Conservation (phyloP, 2,797 vertebrate species). For the Agapornis canus region DNA sequence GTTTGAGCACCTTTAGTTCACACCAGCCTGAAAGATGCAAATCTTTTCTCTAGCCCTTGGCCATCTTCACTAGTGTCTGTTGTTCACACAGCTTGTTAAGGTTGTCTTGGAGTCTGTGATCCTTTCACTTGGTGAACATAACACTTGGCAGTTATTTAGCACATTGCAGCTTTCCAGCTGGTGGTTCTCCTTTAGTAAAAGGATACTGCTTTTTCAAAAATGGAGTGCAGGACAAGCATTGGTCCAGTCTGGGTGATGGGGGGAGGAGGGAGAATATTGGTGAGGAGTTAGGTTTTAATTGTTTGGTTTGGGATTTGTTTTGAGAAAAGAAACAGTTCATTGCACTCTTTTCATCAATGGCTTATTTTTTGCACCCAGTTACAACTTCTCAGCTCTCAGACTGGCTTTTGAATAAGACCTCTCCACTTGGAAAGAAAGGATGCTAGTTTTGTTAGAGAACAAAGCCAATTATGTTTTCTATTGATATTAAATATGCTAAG, state of each 20-base stretch:
- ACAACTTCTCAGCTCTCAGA: neutral
- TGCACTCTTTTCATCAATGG: neutral
- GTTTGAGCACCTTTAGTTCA: neutral
- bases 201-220: neutral
- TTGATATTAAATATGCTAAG: neutral
- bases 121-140: neutral
- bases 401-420: neutral
- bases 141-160: neutral
- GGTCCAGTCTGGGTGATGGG: neutral
- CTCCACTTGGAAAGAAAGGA: neutral
- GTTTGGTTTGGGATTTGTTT: neutral
- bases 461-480: neutral
- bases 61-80: neutral
- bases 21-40: neutral
- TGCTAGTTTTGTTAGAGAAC: neutral
- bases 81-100: neutral
- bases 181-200: neutral
- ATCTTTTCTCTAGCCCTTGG: neutral
- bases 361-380: neutral
- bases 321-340: neutral
- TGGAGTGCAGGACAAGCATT: neutral
- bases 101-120: neutral
- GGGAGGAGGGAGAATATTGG: neutral
- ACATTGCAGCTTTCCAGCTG: neutral
- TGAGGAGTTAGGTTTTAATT: neutral